Evolutionary conservation across 1,140 invertebrate species (phyloP).

Genomic region (Drusus annulatus): DNA sequence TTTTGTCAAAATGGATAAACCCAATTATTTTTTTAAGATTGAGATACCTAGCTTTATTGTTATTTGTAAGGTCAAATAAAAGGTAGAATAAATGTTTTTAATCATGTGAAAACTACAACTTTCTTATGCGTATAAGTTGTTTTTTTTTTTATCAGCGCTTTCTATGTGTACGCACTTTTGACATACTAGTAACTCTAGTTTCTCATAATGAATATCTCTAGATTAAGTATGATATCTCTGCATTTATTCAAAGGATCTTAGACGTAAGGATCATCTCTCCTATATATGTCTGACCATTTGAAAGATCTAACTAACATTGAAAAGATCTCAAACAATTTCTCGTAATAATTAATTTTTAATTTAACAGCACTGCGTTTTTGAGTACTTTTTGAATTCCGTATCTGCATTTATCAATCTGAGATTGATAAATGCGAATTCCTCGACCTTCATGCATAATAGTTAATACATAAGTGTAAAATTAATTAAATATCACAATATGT

Average conservation of each 20-base stretch:
- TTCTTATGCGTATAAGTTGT: not conserved
- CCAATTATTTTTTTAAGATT: slow-evolving; percentile 42
- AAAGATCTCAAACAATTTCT: slow-evolving; percentile 24
- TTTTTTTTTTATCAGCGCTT: slow-evolving; percentile 10
- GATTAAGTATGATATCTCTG: slow-evolving; percentile 38
- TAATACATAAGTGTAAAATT: no score
- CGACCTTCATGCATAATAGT: no score
- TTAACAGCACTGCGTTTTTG: no score
- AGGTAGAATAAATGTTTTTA: not conserved
- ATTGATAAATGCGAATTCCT: no score
- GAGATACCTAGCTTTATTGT: slow-evolving; percentile 18
- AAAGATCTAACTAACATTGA: not conserved
- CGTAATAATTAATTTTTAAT: no score
- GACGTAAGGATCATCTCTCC: slow-evolving; percentile 18
- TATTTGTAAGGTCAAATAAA: slow-evolving; percentile 15
- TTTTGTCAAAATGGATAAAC: slow-evolving; percentile 19
- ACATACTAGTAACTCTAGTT: slow-evolving; percentile 16
- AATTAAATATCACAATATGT: no score
- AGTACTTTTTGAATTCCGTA: no score
- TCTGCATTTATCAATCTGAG: no score
- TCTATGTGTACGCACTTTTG: not conserved
- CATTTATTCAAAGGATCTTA: slow-evolving; percentile 42
- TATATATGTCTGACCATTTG: not conserved
- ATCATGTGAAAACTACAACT: not conserved
- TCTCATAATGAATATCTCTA: slow-evolving; percentile 20